These are phyloP conservation scores for Dicentrarchus labrax DNA, from an alignment of 2,113 vertebrate genomes.

Conservation along the genomic window DNA sequence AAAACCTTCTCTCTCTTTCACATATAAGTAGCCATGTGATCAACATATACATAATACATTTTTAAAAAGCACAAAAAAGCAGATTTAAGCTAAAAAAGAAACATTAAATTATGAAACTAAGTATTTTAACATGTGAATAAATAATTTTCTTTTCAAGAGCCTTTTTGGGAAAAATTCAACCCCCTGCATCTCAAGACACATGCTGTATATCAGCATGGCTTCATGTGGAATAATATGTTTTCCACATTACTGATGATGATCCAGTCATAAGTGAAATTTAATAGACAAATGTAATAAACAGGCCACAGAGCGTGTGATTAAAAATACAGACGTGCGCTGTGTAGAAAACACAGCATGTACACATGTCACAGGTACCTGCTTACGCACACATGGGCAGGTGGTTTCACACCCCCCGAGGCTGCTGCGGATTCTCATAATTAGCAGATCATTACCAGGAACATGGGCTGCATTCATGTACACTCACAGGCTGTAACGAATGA, in stretches of 20 bases:
- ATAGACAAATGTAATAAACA: constrained; percentile 39
- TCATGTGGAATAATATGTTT: constrained; percentile 1
- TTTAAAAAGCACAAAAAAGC: no score
- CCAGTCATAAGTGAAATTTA: constrained; percentile 22
- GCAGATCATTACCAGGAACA: constrained; percentile 63
- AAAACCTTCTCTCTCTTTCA: neutral
- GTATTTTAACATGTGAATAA: neutral
- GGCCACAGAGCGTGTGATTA: constrained; percentile 15
- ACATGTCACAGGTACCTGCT: constrained; percentile 46
- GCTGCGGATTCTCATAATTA: constrained; percentile 65
- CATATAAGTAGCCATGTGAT: no score
- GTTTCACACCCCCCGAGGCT: constrained; percentile 47
- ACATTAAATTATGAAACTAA: neutral
- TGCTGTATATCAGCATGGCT: neutral
- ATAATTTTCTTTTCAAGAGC: neutral
- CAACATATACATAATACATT: neutral
- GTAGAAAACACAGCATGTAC: constrained; percentile 10
- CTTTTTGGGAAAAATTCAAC: neutral
- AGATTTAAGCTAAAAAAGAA: neutral
- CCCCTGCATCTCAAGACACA: neutral
- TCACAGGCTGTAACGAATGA: constrained; percentile 58
- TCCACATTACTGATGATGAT: constrained; percentile 21
- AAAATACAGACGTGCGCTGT: constrained; percentile 11
- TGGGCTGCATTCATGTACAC: constrained; percentile 27
- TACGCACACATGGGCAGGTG: constrained; percentile 40